Evolutionary conservation across 2,113 vertebrate species (phyloP).

Genomic region (Copsychus sechellarum): DNA sequence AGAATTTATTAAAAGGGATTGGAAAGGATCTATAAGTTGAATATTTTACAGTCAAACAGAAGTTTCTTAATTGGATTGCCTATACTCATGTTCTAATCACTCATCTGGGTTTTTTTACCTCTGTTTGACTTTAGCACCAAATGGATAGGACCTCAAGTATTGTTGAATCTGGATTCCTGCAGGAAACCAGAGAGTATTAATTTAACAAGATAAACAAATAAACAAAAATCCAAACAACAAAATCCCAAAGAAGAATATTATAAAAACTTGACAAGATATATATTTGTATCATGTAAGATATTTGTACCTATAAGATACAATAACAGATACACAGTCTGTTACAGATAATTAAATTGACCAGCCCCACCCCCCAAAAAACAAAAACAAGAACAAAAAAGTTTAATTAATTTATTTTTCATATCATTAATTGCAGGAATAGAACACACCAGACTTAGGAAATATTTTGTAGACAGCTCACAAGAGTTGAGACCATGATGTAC

Average conservation of each 20-base stretch:
- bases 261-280: neutral
- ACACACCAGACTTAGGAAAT: neutral
- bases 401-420: neutral
- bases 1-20: neutral
- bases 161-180: neutral
- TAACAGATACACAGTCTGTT: neutral
- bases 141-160: neutral
- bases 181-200: neutral
- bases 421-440: neutral
- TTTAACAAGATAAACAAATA: neutral
- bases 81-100: neutral
- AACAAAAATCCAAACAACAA: neutral
- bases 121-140: neutral
- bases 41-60: neutral
- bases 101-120: neutral
- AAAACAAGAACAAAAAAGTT: no score
- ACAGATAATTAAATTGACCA: neutral
- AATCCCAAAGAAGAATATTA: neutral
- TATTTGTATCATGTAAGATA: no score
- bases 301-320: no score
- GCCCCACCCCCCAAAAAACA: no score
- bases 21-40: neutral
- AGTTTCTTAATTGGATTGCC: neutral
- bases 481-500: rapidly evolving
- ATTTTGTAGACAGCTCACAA: neutral